Percentiles rank a stretch among this genome's conserved stretches.
phyloP scores from a whole-genome alignment of 2,888 invertebrate genomes.

The Eilema griseolum region DNA sequence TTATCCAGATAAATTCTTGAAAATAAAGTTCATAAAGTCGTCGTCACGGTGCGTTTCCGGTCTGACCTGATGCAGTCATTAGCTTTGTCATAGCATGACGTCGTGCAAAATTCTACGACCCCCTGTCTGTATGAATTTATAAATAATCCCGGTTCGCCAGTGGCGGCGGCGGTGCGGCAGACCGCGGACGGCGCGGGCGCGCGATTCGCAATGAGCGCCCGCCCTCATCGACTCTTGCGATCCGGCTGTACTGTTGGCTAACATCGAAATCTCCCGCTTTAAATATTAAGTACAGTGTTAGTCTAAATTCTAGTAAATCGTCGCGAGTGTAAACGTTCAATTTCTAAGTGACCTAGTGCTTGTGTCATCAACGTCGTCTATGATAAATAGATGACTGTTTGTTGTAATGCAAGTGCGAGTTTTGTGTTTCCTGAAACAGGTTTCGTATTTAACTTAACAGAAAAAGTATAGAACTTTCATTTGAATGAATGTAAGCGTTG shows the following conservation, averaged over 20 bases:
- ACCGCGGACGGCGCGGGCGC: slow-evolving; percentile 88
- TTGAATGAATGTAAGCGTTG: slow-evolving; percentile 26
- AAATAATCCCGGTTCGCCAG: slow-evolving; percentile 85
- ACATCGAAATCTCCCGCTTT: slow-evolving; percentile 34
- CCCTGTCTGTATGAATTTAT: slow-evolving; percentile 85
- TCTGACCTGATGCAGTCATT: slow-evolving; percentile 73
- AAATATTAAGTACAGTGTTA: slow-evolving; percentile 30
- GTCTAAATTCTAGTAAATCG: slow-evolving; percentile 33
- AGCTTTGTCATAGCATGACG: slow-evolving; percentile 76
- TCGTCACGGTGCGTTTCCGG: slow-evolving; percentile 68
- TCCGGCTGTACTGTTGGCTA: slow-evolving; percentile 52
- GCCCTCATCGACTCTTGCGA: slow-evolving; percentile 77
- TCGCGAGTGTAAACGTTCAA: slow-evolving; percentile 55
- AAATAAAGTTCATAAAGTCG: slow-evolving; percentile 23
- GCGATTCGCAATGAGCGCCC: slow-evolving; percentile 72
- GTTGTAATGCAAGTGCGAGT: slow-evolving; percentile 43
- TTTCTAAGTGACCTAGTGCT: slow-evolving; percentile 53
- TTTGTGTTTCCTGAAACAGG: slow-evolving; percentile 32
- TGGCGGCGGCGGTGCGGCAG: slow-evolving; percentile 84
- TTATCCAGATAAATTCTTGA: not conserved
- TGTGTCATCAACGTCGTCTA: slow-evolving; percentile 45
- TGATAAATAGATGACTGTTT: slow-evolving; percentile 50
- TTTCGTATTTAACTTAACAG: slow-evolving; percentile 28
- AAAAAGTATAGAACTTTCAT: slow-evolving; percentile 37
- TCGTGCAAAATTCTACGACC: slow-evolving; percentile 85